phyloP scores from a whole-genome alignment of 2,797 vertebrate species.

The Thalassophryne amazonica region DNA sequence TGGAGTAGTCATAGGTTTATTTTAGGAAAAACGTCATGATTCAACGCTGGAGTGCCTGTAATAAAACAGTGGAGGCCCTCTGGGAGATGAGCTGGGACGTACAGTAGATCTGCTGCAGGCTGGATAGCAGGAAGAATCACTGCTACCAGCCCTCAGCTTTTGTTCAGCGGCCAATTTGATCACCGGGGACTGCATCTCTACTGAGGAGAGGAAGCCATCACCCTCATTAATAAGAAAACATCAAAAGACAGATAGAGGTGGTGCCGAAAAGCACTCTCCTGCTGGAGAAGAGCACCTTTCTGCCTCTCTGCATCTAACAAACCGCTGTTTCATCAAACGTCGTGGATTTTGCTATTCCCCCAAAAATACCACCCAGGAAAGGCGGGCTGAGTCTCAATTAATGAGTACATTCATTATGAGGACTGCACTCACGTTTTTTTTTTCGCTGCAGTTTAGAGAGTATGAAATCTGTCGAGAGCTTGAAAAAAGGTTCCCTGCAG shows the following conservation, averaged over 20 bases:
- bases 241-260: constrained; percentile 34
- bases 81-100: constrained; percentile 12
- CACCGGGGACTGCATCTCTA: constrained; percentile 1
- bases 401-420: constrained; percentile 39
- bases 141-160: constrained; percentile 5
- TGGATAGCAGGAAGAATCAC: constrained; percentile 15
- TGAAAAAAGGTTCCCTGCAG: constrained; percentile 31
- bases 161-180: constrained; percentile 22
- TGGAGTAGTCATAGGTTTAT: constrained; percentile 44
- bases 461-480: constrained; percentile 30
- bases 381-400: constrained; percentile 36
- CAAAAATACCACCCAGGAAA: constrained; percentile 32
- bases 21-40: constrained; percentile 53
- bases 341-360: constrained; percentile 36
- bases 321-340: constrained; percentile 25
- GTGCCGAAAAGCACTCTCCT: constrained; percentile 1
- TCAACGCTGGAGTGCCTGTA: constrained; percentile 56
- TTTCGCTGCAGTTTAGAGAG: constrained; percentile 52
- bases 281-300: constrained; percentile 29
- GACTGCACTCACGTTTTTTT: constrained; percentile 31
- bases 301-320: constrained; percentile 25
- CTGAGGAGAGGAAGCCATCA: constrained; percentile 17
- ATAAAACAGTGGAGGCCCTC: constrained; percentile 32
- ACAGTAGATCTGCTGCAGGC: constrained; percentile 25
- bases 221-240: constrained; percentile 53